Evolutionary conservation across 30 jellyfish, hydroid and myxozoan species (phyloP), one percentile per base, ranked within the genome.

Genomic region (Aurelia aurita): DNA sequence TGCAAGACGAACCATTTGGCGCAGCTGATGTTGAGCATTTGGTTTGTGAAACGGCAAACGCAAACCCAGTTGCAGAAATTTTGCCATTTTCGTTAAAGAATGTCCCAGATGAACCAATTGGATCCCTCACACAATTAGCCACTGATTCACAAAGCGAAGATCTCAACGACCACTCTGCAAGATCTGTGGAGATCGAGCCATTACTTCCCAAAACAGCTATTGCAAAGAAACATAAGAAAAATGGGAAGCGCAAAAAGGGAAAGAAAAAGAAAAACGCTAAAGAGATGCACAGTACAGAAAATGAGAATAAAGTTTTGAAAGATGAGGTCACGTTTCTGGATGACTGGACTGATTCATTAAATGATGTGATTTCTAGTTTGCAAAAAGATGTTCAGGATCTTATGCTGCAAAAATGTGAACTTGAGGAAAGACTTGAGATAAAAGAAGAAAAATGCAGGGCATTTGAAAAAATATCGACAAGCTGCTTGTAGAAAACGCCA

Each of bases 331-430:
- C 19, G 21, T 75, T 75, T 59, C 26, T 75, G 35, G 87, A 75
- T 11, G 53, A 35, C 25, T 75, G 87, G 87, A 45, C 87, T 3
- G 87, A 75, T 58, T 7, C 19, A 26, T 62, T 75, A 23, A 75
- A 75, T 55, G 87, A 75, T 2, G 87, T 51, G 20, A 26, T 75
- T 34, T 46, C 16, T 3, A 59, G 74, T 14, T 47, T 75, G 74
- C 87, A 55, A 22, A 1, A 53, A 13, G 87, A 75, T 19, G 32
- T 75, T 10, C 43, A 75, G 14, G 44, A 66, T 2, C 20, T 21
- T 13, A 73, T 49, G 43, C 29, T 20, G n/a, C 64, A 75, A 14
- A 61, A 62, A 21, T n/a, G 28, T 18, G 62, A 32, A 29, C 10
- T 75, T 0, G 58, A 51, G 55, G 87, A 75, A 57, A 75, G 35